Percentiles rank a stretch among this genome's conserved stretches.
Conservation (phyloP, 2,113 vertebrate genomes). For the Mus spicilegus region DNA sequence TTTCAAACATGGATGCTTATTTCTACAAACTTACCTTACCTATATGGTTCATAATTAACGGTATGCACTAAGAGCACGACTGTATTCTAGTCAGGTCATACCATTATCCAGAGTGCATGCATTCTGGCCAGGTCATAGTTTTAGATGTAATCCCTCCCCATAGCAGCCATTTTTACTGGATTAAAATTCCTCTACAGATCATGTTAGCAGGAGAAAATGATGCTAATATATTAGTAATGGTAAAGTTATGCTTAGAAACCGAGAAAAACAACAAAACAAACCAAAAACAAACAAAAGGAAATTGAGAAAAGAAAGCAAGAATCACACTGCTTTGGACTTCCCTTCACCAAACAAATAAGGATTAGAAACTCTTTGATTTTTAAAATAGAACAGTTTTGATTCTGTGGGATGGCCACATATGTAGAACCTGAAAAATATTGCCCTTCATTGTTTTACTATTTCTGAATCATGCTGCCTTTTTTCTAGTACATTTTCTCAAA, state of each 20-base stretch:
- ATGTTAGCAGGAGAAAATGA: background rate
- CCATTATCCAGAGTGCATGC: too few relatives aligned
- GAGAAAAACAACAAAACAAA: background rate
- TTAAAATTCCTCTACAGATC: too few relatives aligned
- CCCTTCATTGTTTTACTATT: slow-evolving; percentile 62
- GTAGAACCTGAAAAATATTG: slow-evolving; percentile 37
- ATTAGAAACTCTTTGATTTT: slow-evolving; percentile 41
- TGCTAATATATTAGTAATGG: background rate
- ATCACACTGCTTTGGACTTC: background rate
- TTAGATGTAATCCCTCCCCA: too few relatives aligned
- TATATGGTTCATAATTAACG: too few relatives aligned
- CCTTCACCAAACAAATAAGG: background rate
- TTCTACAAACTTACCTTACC: too few relatives aligned
- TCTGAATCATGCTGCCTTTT: slow-evolving; percentile 29
- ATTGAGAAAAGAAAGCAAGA: background rate
- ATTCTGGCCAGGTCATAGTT: too few relatives aligned
- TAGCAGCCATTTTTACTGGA: too few relatives aligned
- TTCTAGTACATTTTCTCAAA: slow-evolving; percentile 41
- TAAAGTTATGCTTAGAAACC: background rate
- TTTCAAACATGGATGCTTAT: too few relatives aligned
- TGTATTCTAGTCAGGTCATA: too few relatives aligned
- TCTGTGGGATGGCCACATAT: background rate
- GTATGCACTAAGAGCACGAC: too few relatives aligned
- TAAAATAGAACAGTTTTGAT: background rate
- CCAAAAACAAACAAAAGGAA: background rate